Percentiles rank a stretch among this genome's conserved stretches.
phyloP scores from a whole-genome alignment of 2,888 invertebrate species.

The Linnaemya tessellans region DNA sequence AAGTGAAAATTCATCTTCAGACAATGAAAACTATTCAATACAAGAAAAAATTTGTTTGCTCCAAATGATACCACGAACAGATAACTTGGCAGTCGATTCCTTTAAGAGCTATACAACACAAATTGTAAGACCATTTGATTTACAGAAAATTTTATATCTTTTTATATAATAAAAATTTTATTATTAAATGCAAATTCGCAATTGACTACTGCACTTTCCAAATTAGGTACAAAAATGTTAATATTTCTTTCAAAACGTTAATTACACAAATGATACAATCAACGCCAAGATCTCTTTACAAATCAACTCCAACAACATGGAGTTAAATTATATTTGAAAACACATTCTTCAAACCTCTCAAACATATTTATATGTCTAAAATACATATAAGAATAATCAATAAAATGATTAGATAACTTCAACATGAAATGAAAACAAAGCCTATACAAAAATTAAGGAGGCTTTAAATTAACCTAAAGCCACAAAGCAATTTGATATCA shows the following conservation, averaged over 20 bases:
- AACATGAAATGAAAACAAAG: slow-evolving; percentile 62
- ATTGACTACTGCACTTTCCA: too few species aligned
- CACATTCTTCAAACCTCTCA: not conserved
- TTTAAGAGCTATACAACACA: too few species aligned
- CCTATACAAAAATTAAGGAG: slow-evolving; percentile 46
- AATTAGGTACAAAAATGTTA: too few species aligned
- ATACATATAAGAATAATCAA: slow-evolving; percentile 46
- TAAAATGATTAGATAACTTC: slow-evolving; percentile 68
- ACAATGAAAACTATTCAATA: too few species aligned
- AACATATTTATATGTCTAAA: not conserved
- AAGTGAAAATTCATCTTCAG: too few species aligned
- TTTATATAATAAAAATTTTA: too few species aligned
- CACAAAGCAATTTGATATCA: slow-evolving; percentile 31
- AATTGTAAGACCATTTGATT: too few species aligned
- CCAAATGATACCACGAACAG: too few species aligned
- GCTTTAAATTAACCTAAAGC: slow-evolving; percentile 69
- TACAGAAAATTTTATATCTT: too few species aligned
- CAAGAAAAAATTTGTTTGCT: too few species aligned
- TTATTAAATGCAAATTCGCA: too few species aligned
- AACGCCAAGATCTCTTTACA: not conserved
- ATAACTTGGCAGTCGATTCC: too few species aligned
- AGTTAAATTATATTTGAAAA: slow-evolving; percentile 16
- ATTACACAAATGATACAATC: not conserved
- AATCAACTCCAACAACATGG: not conserved
- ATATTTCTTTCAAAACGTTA: not conserved